These are phyloP conservation scores for Lasioglossum figueresi DNA, from an alignment of 2,888 invertebrate species.

Conservation along the genomic window DNA sequence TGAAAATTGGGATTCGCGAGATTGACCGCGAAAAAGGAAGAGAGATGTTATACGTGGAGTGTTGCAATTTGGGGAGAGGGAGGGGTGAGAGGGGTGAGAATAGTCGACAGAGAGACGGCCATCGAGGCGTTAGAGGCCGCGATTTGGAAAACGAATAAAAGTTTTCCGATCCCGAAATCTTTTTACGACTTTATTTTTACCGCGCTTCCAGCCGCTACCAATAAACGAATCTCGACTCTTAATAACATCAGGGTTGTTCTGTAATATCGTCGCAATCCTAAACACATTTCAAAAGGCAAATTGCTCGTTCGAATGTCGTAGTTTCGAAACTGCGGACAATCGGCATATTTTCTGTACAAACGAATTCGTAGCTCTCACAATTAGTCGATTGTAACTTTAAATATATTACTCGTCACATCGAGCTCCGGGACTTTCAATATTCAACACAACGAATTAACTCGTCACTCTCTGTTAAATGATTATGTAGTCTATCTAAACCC, in stretches of 20 bases:
- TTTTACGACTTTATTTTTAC: conserved; percentile 73
- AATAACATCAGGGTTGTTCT: conserved; percentile 63
- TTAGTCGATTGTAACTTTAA: background rate
- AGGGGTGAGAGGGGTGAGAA: background rate
- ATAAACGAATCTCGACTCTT: conserved; percentile 73
- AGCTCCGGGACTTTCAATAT: background rate
- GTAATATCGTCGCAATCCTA: conserved; percentile 55
- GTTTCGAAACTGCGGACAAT: background rate
- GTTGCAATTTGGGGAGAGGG: background rate
- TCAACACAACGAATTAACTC: background rate
- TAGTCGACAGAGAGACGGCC: background rate
- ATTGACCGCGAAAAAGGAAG: conserved; percentile 40
- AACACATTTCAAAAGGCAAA: conserved; percentile 33
- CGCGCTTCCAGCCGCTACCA: conserved; percentile 32
- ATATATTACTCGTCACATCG: background rate
- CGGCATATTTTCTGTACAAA: background rate
- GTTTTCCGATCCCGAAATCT: conserved; percentile 75
- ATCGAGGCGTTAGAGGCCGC: conserved; percentile 7
- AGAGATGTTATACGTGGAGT: conserved; percentile 16
- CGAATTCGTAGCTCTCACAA: background rate
- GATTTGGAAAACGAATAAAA: conserved; percentile 74
- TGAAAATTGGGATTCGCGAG: conserved; percentile 56
- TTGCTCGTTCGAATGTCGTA: background rate
- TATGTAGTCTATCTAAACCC: background rate
- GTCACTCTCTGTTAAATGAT: background rate